Base-by-base conservation (phyloP, 2,113 vertebrate genomes). In the Axis porcinus region DNA sequence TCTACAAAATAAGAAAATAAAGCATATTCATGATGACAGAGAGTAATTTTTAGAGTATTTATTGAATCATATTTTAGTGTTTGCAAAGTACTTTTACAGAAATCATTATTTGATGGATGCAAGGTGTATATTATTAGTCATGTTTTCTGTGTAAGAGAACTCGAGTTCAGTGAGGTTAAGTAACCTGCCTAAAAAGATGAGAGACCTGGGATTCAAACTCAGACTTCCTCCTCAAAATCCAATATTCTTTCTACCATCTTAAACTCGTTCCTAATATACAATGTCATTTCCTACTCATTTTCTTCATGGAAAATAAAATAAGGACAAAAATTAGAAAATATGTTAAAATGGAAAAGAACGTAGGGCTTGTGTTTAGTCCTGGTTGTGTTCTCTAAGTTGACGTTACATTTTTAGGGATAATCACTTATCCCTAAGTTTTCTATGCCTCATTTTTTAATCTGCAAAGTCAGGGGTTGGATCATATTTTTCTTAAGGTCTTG, bases 1-100 rank as follows among this genome's bases (percentile, higher is more conserved):
- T 95, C 89, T 92, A 90, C 43, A 84, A 96, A 94, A 95, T 62
- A 81, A 54, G 50, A 92, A 88, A 89, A 95, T 92, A 95, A 95
- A 95, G 50, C 17, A 81, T 86, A 85, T 92, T 95, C 83, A 54
- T 28, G 23, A 88, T 94, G 90, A 82, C 60, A 90, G 55, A 78
- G 85, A 90, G 81, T 52, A 84, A 70, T 62, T 94, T 78, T 90
- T 79, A 93, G 50, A 96, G 30, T 43, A n/a, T 64, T 10, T 87
- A 33, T 67, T 88, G 45, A 85, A 95, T 54, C 25, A 5, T 45
- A 16, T 47, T 76, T 57, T 89, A 67, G 58, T 62, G 36, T 96
- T 81, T 85, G 58, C 54, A 40, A 67, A 74, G 17, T 64, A 43
- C 5, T 76, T 90, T 93, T 81, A 28, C 33, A 52, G 62, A 94